Evolutionary conservation across 2,113 vertebrate species (phyloP).

Genomic region (Cardinalis cardinalis): DNA sequence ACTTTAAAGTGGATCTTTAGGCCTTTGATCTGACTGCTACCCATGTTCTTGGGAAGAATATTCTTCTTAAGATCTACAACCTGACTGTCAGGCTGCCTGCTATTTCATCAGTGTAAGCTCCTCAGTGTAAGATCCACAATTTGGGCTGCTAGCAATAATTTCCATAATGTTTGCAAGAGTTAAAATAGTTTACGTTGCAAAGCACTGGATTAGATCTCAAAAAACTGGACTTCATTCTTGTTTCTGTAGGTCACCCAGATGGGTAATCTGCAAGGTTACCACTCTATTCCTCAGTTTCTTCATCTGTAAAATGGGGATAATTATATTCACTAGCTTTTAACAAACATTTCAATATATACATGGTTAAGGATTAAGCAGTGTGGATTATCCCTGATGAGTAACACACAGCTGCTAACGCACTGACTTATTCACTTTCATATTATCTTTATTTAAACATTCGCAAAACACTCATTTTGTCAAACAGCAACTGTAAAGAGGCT

Average conservation of each 20-base stretch:
- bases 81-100: constrained; percentile 45
- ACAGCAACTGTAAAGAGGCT: constrained; percentile 3
- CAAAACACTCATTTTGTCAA: constrained; percentile 17
- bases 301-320: neutral
- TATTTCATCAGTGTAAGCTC: constrained; percentile 74
- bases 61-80: constrained; percentile 21
- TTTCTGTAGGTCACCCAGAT: neutral
- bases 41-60: constrained; percentile 76
- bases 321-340: neutral
- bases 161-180: neutral
- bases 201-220: neutral
- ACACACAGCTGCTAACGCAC: neutral
- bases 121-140: constrained; percentile 66
- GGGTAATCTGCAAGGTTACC: neutral
- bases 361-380: neutral
- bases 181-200: constrained; percentile 55
- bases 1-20: constrained; percentile 31
- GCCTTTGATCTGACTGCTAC: constrained; percentile 78
- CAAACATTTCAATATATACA: neutral
- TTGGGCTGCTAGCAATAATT: constrained; percentile 69
- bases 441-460: constrained; percentile 16
- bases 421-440: neutral
- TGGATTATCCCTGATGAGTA: neutral
- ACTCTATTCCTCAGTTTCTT: neutral
- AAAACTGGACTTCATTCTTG: neutral